Conservation (phyloP, 2,888 invertebrate genomes). For the Hedya salicella region DNA sequence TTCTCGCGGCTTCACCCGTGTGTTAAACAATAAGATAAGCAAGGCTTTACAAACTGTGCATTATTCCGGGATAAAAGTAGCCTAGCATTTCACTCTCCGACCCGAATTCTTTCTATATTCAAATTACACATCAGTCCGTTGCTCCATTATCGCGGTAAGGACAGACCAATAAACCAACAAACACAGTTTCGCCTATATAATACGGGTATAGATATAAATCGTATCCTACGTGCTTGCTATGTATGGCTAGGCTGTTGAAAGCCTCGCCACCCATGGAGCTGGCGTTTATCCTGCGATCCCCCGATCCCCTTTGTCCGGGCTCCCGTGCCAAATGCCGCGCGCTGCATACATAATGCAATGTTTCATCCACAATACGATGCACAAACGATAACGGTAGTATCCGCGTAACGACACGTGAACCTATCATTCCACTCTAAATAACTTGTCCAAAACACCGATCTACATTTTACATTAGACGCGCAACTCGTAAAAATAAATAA, state of each 20-base stretch:
- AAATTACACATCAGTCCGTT: too few relatives aligned
- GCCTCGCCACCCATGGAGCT: slow-evolving; percentile 72
- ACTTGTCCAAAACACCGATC: slow-evolving; percentile 38
- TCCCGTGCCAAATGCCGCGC: slow-evolving; percentile 71
- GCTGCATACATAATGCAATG: slow-evolving; percentile 70
- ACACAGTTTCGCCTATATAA: too few relatives aligned
- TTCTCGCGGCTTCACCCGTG: too few relatives aligned
- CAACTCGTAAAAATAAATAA: too few relatives aligned
- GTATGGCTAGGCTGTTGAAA: slow-evolving; percentile 43
- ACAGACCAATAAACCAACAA: too few relatives aligned
- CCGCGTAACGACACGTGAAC: slow-evolving; percentile 48
- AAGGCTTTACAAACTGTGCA: too few relatives aligned
- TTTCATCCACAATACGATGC: slow-evolving; percentile 58
- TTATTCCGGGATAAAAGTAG: too few relatives aligned
- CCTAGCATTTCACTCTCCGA: neutral
- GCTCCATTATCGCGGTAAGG: too few relatives aligned
- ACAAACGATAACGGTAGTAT: slow-evolving; percentile 66
- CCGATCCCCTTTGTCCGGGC: slow-evolving; percentile 66
- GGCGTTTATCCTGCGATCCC: slow-evolving; percentile 69
- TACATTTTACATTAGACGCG: neutral
- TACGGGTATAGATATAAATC: too few relatives aligned
- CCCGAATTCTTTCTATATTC: slow-evolving; percentile 5
- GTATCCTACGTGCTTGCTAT: neutral
- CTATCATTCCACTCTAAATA: slow-evolving; percentile 32
- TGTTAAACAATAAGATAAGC: too few relatives aligned